Conservation (phyloP, 2,113 vertebrate species). For the Barbus barbus region DNA sequence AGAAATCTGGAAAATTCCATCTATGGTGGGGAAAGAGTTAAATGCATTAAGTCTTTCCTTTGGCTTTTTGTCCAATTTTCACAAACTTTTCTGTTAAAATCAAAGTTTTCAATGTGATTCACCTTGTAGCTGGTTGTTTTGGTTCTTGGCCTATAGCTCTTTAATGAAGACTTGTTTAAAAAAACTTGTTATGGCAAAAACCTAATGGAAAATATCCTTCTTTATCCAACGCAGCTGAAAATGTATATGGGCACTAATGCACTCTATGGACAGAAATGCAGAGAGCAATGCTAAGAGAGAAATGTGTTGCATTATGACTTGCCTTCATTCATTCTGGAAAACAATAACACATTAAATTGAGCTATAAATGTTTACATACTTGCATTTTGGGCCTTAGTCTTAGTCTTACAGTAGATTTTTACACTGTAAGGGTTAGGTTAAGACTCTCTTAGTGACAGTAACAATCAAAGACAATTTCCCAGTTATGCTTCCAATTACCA, state of each 20-base stretch:
- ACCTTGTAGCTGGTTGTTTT: too few relatives aligned
- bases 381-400: too few relatives aligned
- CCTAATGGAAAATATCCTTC: background rate
- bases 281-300: background rate
- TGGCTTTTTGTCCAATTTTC: too few relatives aligned
- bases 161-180: background rate
- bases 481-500: background rate
- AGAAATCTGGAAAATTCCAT: too few relatives aligned
- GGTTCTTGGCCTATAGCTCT: background rate
- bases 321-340: background rate
- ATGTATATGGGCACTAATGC: background rate
- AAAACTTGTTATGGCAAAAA: background rate
- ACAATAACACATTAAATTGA: background rate
- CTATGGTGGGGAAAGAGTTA: too few relatives aligned
- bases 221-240: background rate
- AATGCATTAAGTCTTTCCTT: too few relatives aligned
- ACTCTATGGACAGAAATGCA: background rate
- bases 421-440: background rate
- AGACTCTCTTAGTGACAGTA: background rate
- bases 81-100: too few relatives aligned
- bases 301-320: background rate
- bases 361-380: too few relatives aligned
- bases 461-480: background rate
- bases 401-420: too few relatives aligned
- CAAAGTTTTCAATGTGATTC: too few relatives aligned